Conservation (phyloP, 2,113 vertebrate species). For the Nannospalax galili region DNA sequence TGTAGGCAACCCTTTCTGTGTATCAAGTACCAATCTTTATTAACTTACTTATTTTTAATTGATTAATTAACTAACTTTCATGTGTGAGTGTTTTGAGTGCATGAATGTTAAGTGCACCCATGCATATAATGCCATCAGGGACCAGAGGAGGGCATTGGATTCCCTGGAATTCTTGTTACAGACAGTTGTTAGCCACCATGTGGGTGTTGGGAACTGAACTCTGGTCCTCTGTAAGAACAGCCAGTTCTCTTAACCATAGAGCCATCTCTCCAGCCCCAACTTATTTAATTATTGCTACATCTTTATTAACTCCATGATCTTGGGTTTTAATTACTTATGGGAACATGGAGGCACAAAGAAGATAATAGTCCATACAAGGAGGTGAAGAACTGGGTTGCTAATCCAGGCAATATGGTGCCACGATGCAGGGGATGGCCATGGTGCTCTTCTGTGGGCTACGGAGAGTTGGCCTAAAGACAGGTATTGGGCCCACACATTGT, state of each 20-base stretch:
- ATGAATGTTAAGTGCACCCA: too few relatives aligned
- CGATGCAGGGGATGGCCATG: neutral
- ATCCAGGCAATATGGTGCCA: neutral
- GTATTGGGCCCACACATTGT: neutral
- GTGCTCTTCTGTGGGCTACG: neutral
- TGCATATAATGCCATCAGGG: too few relatives aligned
- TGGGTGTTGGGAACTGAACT: too few relatives aligned
- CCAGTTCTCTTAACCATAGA: too few relatives aligned
- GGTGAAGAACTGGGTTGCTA: neutral
- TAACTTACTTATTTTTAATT: too few relatives aligned
- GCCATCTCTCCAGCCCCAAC: neutral
- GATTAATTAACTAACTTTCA: too few relatives aligned
- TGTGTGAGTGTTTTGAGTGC: too few relatives aligned
- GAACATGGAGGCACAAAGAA: neutral
- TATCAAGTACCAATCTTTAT: neutral
- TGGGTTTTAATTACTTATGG: neutral
- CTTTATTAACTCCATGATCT: too few relatives aligned
- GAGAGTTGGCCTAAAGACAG: neutral
- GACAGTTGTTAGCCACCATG: too few relatives aligned
- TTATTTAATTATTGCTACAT: neutral
- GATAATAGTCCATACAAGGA: neutral
- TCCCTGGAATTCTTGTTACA: too few relatives aligned
- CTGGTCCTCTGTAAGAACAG: too few relatives aligned
- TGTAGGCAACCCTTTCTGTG: neutral
- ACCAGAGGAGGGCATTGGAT: too few relatives aligned